phyloP scores from a whole-genome alignment of 2,888 invertebrate genomes.

The Chelonus formosanus region DNA sequence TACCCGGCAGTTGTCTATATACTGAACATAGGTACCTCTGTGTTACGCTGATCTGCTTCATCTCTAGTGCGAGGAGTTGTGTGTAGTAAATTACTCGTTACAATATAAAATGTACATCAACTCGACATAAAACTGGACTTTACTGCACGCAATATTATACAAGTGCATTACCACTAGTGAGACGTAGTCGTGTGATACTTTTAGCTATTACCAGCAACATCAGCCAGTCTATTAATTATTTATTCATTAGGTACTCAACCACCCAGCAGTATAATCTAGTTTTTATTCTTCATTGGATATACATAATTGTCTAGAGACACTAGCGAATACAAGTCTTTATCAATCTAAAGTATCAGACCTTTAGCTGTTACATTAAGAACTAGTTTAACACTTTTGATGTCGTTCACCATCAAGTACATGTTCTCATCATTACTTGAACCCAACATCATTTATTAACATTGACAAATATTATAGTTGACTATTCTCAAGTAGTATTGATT shows the following conservation, averaged over 20 bases:
- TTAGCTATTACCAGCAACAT: conserved; percentile 10
- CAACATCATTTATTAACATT: too few species aligned
- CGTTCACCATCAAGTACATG: too few species aligned
- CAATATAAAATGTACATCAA: conserved; percentile 42
- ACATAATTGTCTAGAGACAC: neutral
- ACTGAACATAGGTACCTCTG: conserved; percentile 21
- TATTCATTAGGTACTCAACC: conserved; percentile 13
- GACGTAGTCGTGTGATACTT: conserved; percentile 5
- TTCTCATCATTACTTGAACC: too few species aligned
- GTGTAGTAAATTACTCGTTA: conserved; percentile 42
- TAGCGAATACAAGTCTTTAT: too few species aligned
- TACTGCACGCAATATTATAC: conserved; percentile 33
- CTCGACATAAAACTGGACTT: conserved; percentile 39
- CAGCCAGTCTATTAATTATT: conserved; percentile 21
- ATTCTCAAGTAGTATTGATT: too few species aligned
- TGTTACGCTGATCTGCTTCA: conserved; percentile 29
- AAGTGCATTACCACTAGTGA: conserved; percentile 19
- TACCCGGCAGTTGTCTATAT: conserved; percentile 9
- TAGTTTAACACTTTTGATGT: too few species aligned
- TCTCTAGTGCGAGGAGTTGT: conserved; percentile 25
- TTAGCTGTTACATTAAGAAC: too few species aligned
- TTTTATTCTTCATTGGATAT: conserved; percentile 9
- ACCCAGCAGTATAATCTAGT: neutral
- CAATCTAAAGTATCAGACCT: too few species aligned
- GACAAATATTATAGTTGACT: too few species aligned